phyloP scores from a whole-genome alignment of 2,797 vertebrate species.

The Amphiprion clarkii region DNA sequence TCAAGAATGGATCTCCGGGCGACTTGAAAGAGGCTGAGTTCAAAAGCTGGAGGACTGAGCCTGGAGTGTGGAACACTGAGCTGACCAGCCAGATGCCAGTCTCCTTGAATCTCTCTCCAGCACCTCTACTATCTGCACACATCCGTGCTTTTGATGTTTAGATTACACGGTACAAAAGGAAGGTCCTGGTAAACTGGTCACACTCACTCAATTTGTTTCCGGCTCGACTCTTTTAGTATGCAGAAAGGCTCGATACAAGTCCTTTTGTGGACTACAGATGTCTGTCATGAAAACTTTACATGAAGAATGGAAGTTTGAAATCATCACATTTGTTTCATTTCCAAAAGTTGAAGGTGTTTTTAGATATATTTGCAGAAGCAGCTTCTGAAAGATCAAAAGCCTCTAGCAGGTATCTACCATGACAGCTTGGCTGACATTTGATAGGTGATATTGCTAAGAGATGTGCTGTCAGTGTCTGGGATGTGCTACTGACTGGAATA shows the following conservation, averaged over 20 bases:
- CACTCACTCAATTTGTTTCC: slow-evolving; percentile 26
- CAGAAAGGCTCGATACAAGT: slow-evolving; percentile 45
- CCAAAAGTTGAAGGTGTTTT: background rate
- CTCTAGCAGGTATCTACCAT: background rate
- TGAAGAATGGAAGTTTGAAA: background rate
- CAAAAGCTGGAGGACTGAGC: slow-evolving; percentile 50
- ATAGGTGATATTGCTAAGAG: background rate
- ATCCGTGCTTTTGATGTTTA: slow-evolving; percentile 50
- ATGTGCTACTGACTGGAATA: background rate
- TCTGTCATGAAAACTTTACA: slow-evolving; percentile 20
- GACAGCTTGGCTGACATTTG: slow-evolving; percentile 32
- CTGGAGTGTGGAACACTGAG: slow-evolving; percentile 39
- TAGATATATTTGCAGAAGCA: background rate
- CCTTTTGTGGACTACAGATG: slow-evolving; percentile 48
- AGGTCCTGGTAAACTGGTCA: slow-evolving; percentile 1
- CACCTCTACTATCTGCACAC: slow-evolving; percentile 31
- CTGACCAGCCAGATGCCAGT: slow-evolving; percentile 43
- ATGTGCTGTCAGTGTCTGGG: slow-evolving; percentile 11
- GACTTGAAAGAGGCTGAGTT: slow-evolving; percentile 59
- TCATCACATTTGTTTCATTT: background rate
- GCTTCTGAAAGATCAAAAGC: slow-evolving; percentile 1
- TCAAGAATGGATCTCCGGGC: slow-evolving; percentile 41
- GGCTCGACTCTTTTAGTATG: slow-evolving; percentile 26
- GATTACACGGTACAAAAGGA: slow-evolving; percentile 28
- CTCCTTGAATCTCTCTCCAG: slow-evolving; percentile 42